Base-by-base conservation (phyloP, 2,113 vertebrate species). In the Callochromis pleurospilus region DNA sequence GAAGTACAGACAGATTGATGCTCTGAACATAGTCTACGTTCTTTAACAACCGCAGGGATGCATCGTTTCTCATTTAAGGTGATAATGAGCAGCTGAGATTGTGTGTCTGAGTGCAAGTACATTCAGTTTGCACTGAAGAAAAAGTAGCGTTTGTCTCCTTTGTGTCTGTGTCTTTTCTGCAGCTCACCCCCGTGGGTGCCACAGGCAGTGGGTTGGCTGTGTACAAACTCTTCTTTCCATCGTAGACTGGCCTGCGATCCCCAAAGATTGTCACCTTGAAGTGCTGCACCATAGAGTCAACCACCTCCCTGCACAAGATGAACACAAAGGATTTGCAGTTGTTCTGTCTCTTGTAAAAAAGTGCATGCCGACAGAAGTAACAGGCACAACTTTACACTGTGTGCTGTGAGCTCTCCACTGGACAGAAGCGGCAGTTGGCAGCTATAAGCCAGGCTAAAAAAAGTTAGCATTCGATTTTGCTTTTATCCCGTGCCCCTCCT, bases 241-340 rank as follows among this genome's bases (percentile, higher is more conserved):
- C 99, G 89, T 99, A 99, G 87, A 99, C 99, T 10, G 99, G 99
- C 95, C 97, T 97, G 79, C 98, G 97, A 95, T 99, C 99, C 95
- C 99, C 98, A 96, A 99, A 99, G 97, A 99, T 99, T 75, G 98
- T 99, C 94, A 99, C 98, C 97, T 99, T 99, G 96, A 99, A 99
- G 97, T 99, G 98, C 96, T 99, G 98, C 96, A 99, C 98, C 98
- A 99, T 99, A 53, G 98, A 99, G 95, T 99, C 99, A 91, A 99
- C 99, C 95, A 99, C 99, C 90, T 99, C 98, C 97, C 98, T 99
- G 91, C 42, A 95, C 17, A 62, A 90, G 38, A 86, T 1, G 31
- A 15, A 90, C n/a, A 88, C 2, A 60, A 13, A 13, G 1, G 0
- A 75, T 58, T 38, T 60, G 60, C 3, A 51, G 15, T 79, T 7